Evolutionary conservation across 2,888 invertebrate genomes (phyloP).

Genomic region (Bembecia ichneumoniformis): DNA sequence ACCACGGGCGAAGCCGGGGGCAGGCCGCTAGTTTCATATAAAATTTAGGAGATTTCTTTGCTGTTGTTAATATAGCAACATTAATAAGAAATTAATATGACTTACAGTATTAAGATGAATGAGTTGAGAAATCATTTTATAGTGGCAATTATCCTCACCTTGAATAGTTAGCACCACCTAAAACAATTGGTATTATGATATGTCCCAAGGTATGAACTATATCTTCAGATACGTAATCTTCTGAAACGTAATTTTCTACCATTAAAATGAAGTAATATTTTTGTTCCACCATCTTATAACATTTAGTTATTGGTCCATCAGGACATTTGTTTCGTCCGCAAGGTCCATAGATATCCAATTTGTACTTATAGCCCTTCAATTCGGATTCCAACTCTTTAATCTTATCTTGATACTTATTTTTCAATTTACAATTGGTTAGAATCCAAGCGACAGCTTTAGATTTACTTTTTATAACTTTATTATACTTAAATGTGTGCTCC

Average conservation of each 20-base stretch:
- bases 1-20: too few relatives aligned
- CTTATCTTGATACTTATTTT: slow-evolving; percentile 32
- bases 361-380: slow-evolving; percentile 37
- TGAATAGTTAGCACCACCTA: slow-evolving; percentile 37
- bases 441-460: slow-evolving; percentile 48
- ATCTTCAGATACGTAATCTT: slow-evolving; percentile 44
- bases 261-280: slow-evolving; percentile 48
- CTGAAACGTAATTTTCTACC: slow-evolving; percentile 38
- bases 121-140: too few relatives aligned
- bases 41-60: too few relatives aligned
- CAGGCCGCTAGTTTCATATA: too few relatives aligned
- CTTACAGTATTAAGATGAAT: too few relatives aligned
- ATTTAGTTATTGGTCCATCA: slow-evolving; percentile 24
- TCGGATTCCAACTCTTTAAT: slow-evolving; percentile 35
- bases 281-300: slow-evolving; percentile 39
- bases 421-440: slow-evolving; percentile 36
- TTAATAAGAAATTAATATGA: too few relatives aligned
- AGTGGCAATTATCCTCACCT: slow-evolving; percentile 32
- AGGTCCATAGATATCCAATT: slow-evolving; percentile 39
- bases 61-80: too few relatives aligned
- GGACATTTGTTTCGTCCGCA: slow-evolving; percentile 40
- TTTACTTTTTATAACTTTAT: slow-evolving; percentile 25
- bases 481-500: slow-evolving; percentile 21
- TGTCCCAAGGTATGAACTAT: slow-evolving; percentile 36
- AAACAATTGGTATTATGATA: slow-evolving; percentile 42